phyloP scores from a whole-genome alignment of 1,140 invertebrate genomes.

The Helicorthomorpha holstii region DNA sequence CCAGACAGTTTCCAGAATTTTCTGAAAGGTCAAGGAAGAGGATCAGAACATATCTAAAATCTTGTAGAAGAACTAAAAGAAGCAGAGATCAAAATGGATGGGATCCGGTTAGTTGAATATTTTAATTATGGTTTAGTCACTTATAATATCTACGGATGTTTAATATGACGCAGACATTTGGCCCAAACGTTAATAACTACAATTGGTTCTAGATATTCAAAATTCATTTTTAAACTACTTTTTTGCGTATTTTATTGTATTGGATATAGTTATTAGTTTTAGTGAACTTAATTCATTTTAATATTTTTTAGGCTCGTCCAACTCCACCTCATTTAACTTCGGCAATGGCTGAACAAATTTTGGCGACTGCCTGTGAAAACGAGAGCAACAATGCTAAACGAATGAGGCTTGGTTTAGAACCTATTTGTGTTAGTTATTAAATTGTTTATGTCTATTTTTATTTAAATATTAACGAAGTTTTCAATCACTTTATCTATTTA shows the following conservation, averaged over 20 bases:
- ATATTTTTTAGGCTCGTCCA: constrained; percentile 54
- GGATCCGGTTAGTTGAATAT: constrained; percentile 41
- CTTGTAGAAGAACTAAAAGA: constrained; percentile 81
- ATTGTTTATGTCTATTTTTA: neutral
- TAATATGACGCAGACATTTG: too few species aligned
- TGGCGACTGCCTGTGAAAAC: constrained; percentile 89
- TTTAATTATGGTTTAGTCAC: too few species aligned
- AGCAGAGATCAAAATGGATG: constrained; percentile 52
- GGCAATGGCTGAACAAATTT: constrained; percentile 85
- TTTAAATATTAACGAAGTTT: neutral
- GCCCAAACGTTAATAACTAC: too few species aligned
- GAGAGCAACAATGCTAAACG: constrained; percentile 91
- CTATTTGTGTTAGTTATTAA: constrained; percentile 39
- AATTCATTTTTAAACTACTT: too few species aligned
- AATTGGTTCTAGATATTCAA: too few species aligned
- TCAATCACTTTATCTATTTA: neutral
- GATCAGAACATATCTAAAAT: constrained; percentile 89
- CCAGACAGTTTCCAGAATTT: constrained; percentile 90
- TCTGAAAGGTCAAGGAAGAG: constrained; percentile 82
- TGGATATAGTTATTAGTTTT: too few species aligned
- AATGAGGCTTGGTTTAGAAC: constrained; percentile 86
- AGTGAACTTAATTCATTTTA: too few species aligned
- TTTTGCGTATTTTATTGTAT: too few species aligned
- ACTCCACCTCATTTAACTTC: constrained; percentile 90
- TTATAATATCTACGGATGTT: too few species aligned